Evolutionary conservation across 2,113 vertebrate species (phyloP).

Genomic region (Telmatochromis bifrenatus): DNA sequence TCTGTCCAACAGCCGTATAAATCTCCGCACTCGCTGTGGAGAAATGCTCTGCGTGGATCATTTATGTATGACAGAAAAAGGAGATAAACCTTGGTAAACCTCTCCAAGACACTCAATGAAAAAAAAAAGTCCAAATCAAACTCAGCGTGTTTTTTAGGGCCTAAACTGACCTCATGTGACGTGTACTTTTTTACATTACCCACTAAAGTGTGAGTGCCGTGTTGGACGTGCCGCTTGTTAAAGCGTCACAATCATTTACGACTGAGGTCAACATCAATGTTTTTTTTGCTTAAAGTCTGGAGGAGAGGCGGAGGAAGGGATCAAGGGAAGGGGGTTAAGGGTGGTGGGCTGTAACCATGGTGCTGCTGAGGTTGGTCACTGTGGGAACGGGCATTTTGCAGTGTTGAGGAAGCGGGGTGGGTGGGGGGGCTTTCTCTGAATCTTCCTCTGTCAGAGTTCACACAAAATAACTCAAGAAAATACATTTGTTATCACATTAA

Average conservation of each 20-base stretch:
- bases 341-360: slow-evolving; percentile 57
- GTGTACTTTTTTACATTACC: not conserved
- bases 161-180: not conserved
- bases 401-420: not conserved
- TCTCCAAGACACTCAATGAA: not conserved
- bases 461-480: not conserved
- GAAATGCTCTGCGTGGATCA: slow-evolving; percentile 36
- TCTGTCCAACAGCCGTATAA: slow-evolving; percentile 44
- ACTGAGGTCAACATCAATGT: slow-evolving; percentile 28
- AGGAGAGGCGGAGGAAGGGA: not conserved
- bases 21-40: slow-evolving; percentile 33
- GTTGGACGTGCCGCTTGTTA: slow-evolving; percentile 8
- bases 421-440: not conserved
- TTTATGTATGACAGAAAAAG: slow-evolving; percentile 34
- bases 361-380: slow-evolving; percentile 41
- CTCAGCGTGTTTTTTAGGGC: not conserved
- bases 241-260: slow-evolving; percentile 30
- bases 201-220: not conserved
- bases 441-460: not conserved
- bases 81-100: slow-evolving; percentile 33
- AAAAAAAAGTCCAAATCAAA: not conserved
- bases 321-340: not conserved
- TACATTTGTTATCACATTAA: not conserved
- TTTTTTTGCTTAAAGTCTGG: slow-evolving; percentile 10
- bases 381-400: slow-evolving; percentile 52